Percentiles rank a stretch among this genome's conserved stretches.
phyloP scores from a whole-genome alignment of 2,113 vertebrate species.

The Prunella himalayana region DNA sequence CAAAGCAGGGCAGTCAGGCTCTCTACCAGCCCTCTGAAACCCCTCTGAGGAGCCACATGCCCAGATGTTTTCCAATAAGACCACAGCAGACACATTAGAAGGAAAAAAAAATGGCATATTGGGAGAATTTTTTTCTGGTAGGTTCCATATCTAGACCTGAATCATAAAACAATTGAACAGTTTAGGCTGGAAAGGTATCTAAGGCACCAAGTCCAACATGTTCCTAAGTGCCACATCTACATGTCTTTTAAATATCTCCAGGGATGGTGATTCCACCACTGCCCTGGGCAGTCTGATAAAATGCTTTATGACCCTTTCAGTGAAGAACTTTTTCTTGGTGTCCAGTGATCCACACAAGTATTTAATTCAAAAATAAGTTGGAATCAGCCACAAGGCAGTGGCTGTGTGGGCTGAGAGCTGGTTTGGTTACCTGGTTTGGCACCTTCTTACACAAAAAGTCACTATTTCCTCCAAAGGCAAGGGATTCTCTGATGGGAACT shows the following conservation, averaged over 20 bases:
- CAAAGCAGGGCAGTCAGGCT: background rate
- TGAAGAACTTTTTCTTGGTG: background rate
- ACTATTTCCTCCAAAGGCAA: background rate
- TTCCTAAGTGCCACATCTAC: background rate
- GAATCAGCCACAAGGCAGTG: background rate
- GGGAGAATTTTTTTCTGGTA: fast-evolving
- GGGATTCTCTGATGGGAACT: fast-evolving
- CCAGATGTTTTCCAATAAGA: background rate
- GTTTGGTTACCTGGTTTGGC: background rate
- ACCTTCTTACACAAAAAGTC: background rate
- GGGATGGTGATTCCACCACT: background rate
- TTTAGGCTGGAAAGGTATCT: background rate
- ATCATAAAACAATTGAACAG: background rate
- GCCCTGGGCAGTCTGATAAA: no score
- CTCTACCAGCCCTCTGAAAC: background rate
- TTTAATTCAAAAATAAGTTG: background rate
- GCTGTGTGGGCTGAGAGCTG: background rate
- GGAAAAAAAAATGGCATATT: background rate
- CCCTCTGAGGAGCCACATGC: fast-evolving
- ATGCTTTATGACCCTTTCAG: background rate
- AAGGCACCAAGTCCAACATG: background rate
- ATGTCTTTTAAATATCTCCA: fast-evolving
- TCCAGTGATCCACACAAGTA: background rate
- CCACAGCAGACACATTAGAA: background rate
- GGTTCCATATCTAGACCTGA: background rate